Evolutionary conservation across 2,797 vertebrate species (phyloP).

Genomic region (Linurgus olivaceus): DNA sequence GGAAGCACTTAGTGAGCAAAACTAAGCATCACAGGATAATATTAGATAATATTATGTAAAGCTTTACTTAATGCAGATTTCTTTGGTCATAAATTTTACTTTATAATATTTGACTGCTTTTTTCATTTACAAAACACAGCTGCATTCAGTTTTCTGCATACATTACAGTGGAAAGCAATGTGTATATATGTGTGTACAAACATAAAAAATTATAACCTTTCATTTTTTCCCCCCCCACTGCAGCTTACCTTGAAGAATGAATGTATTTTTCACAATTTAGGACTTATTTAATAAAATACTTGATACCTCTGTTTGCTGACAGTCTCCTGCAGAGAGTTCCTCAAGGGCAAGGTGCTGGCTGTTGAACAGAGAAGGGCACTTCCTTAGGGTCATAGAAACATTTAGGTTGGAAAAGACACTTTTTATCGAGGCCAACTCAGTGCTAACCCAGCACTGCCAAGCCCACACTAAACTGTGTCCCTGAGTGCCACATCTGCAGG

Average conservation of each 20-base stretch:
- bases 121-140: not conserved
- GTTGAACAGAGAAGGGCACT: not conserved
- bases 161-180: not conserved
- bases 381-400: not conserved
- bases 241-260: not conserved
- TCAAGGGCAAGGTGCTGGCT: not conserved
- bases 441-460: not conserved
- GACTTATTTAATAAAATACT: not conserved
- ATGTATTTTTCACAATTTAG: not conserved
- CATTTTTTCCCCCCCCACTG: not conserved
- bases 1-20: not conserved
- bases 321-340: not conserved
- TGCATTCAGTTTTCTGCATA: not conserved
- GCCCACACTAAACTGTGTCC: not conserved
- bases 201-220: not conserved
- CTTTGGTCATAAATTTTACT: not conserved
- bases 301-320: not conserved
- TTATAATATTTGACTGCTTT: not conserved
- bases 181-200: not conserved
- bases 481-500: fast-evolving
- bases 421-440: fast-evolving
- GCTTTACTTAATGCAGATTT: not conserved
- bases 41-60: not conserved
- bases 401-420: not conserved
- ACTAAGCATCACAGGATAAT: not conserved